Conservation (phyloP, 2,113 vertebrate species). For the Odontophorus gujanensis region DNA sequence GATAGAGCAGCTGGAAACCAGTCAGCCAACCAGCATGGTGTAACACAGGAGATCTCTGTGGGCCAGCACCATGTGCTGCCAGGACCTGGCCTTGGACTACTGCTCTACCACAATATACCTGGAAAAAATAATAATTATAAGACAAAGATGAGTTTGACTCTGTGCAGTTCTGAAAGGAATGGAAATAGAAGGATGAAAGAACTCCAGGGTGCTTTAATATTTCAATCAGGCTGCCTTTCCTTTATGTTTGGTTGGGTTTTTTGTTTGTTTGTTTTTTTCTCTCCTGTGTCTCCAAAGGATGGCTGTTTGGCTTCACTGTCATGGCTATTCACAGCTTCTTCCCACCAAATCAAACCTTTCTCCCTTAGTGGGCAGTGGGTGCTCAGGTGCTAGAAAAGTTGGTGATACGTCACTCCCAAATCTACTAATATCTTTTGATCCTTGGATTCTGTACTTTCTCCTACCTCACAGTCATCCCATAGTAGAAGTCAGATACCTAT, state of each 20-base stretch:
- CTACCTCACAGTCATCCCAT: background rate
- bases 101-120: background rate
- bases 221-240: background rate
- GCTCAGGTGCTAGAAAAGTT: background rate
- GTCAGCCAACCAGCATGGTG: rapidly evolving
- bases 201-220: background rate
- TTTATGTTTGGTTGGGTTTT: no score
- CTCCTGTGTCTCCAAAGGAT: background rate
- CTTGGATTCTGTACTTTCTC: background rate
- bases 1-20: background rate
- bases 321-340: background rate
- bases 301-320: background rate
- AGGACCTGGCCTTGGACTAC: background rate
- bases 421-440: background rate
- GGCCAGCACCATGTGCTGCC: background rate
- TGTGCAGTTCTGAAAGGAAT: background rate
- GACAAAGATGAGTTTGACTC: background rate
- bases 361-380: background rate
- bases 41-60: background rate
- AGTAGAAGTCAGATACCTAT: background rate
- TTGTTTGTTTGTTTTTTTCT: background rate
- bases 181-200: background rate
- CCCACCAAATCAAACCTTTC: rapidly evolving
- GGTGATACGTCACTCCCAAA: background rate
- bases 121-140: background rate